Evolutionary conservation across 1,140 invertebrate species (phyloP).

Genomic region (Drosophila pruinosa): DNA sequence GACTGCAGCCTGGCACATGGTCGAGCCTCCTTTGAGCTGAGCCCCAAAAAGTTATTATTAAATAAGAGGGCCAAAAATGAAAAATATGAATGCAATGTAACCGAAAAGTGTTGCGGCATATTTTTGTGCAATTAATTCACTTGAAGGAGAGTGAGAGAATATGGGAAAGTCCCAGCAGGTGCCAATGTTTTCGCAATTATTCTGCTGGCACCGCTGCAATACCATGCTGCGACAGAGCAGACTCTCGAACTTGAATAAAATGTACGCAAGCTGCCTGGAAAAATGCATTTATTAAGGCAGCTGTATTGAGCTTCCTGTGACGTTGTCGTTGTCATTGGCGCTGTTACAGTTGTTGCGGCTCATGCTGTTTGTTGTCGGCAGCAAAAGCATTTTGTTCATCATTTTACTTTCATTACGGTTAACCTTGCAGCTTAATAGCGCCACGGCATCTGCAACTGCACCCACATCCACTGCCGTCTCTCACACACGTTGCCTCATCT

Average conservation of each 20-base stretch:
- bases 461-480: neutral
- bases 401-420: slow-evolving; percentile 80
- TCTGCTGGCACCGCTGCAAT: neutral
- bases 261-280: slow-evolving; percentile 7
- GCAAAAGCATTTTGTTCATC: slow-evolving; percentile 65
- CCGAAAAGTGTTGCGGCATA: slow-evolving; percentile 57
- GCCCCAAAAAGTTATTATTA: slow-evolving; percentile 41
- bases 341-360: neutral
- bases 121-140: slow-evolving; percentile 71
- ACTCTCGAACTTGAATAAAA: slow-evolving; percentile 11
- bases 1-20: slow-evolving; percentile 39
- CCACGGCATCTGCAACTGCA: slow-evolving; percentile 18
- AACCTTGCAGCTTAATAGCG: slow-evolving; percentile 74
- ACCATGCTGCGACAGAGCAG: neutral
- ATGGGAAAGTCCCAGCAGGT: neutral
- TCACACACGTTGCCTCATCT: neutral
- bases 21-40: slow-evolving; percentile 10
- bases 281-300: slow-evolving; percentile 39
- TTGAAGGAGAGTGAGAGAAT: neutral
- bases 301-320: neutral
- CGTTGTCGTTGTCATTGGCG: neutral
- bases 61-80: slow-evolving; percentile 36
- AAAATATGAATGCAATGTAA: slow-evolving; percentile 8
- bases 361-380: slow-evolving; percentile 24
- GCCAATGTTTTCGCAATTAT: slow-evolving; percentile 45